Evolutionary conservation across 2,797 vertebrate genomes (phyloP).

Genomic region (Syndactyla subalaris): DNA sequence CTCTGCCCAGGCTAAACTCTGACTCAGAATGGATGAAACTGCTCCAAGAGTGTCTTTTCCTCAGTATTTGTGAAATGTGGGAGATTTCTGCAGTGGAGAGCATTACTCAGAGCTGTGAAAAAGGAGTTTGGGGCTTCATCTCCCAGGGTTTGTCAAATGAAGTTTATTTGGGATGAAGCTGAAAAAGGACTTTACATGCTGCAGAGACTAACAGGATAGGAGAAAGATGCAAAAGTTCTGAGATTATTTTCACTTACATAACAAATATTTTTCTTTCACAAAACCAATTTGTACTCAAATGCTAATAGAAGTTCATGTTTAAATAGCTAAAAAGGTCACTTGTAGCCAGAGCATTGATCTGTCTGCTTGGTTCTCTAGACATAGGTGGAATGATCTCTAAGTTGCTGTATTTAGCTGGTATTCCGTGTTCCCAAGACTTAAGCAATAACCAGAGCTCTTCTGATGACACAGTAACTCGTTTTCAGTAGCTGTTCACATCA

Average conservation of each 20-base stretch:
- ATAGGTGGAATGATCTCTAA: neutral
- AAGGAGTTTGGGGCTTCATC: neutral
- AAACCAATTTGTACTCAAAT: neutral
- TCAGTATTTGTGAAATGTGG: neutral
- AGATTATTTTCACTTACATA: neutral
- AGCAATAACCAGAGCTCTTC: neutral
- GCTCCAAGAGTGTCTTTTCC: neutral
- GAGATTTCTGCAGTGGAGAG: neutral
- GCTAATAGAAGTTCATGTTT: neutral
- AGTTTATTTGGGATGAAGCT: neutral
- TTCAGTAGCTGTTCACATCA: neutral
- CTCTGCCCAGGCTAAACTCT: neutral
- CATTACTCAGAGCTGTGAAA: neutral
- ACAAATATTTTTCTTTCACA: neutral
- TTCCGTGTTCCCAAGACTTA: neutral
- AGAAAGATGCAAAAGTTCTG: neutral
- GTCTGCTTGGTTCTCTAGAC: neutral
- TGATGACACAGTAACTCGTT: neutral
- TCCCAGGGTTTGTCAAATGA: neutral
- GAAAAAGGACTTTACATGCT: neutral
- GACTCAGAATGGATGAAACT: neutral
- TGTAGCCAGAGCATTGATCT: constrained; percentile 44
- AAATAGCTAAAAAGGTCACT: constrained; percentile 44
- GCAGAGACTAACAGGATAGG: neutral
- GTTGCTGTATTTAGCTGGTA: neutral